These are phyloP conservation scores for Silvanus unidentatus DNA, from an alignment of 2,888 invertebrate genomes.

Conservation along the genomic window DNA sequence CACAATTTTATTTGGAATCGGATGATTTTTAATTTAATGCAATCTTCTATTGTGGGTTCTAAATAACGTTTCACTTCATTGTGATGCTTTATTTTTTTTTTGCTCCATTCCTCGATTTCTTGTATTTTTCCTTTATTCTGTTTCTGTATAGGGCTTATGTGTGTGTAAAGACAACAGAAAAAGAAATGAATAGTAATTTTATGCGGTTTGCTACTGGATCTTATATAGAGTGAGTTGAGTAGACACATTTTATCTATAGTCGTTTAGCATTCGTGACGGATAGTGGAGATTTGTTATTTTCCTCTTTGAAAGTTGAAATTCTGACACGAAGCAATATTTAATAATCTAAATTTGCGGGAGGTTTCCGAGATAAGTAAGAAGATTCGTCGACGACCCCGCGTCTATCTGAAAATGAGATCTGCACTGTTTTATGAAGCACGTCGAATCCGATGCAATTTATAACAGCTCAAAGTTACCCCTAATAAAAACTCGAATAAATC, in stretches of 20 bases:
- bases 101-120: no score
- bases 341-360: slow-evolving; percentile 35
- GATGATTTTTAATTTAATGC: no score
- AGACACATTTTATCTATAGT: slow-evolving; percentile 18
- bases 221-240: slow-evolving; percentile 3
- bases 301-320: slow-evolving; percentile 24
- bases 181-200: neutral
- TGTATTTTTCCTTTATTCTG: no score
- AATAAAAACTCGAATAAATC: slow-evolving; percentile 36
- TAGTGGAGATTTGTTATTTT: slow-evolving; percentile 25
- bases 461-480: slow-evolving; percentile 27
- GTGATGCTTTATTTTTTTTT: no score
- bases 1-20: no score
- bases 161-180: no score
- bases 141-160: no score
- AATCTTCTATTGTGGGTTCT: no score
- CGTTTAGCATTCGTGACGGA: slow-evolving; percentile 25
- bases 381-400: slow-evolving; percentile 19
- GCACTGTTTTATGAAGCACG: slow-evolving; percentile 35
- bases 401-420: slow-evolving; percentile 32
- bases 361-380: slow-evolving; percentile 29
- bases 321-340: slow-evolving; percentile 33
- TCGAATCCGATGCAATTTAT: slow-evolving; percentile 36
- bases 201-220: neutral
- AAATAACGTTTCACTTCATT: no score